Conservation (phyloP, 2,888 invertebrate species). For the Perdita meconis region DNA sequence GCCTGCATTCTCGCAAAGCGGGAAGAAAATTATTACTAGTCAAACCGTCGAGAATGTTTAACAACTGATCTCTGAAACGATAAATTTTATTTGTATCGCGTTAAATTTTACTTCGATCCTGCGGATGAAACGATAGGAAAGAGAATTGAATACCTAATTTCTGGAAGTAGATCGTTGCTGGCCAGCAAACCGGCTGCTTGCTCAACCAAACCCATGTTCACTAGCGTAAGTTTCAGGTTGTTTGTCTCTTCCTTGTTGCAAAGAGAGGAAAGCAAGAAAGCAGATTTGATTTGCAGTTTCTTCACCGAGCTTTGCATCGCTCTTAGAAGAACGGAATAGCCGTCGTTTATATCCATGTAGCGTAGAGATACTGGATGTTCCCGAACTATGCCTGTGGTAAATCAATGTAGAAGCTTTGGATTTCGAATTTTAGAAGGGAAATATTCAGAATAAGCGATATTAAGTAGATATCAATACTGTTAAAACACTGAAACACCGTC, state of each 20-base stretch:
- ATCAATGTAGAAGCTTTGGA: slow-evolving; percentile 14
- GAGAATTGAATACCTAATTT: slow-evolving; percentile 75
- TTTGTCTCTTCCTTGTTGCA: slow-evolving; percentile 82
- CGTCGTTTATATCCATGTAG: slow-evolving; percentile 88
- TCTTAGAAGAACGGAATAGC: slow-evolving; percentile 87
- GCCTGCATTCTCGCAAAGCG: slow-evolving; percentile 79
- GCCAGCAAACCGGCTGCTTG: slow-evolving; percentile 77
- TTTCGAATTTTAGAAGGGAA: too few species aligned
- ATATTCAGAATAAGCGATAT: too few species aligned
- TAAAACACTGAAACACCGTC: too few species aligned
- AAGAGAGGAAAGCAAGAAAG: slow-evolving; percentile 89
- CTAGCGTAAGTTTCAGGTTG: slow-evolving; percentile 74
- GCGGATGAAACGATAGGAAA: neutral
- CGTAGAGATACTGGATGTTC: slow-evolving; percentile 87
- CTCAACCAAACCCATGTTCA: slow-evolving; percentile 82
- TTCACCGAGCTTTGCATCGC: slow-evolving; percentile 86
- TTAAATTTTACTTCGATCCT: neutral
- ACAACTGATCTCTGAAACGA: slow-evolving; percentile 77
- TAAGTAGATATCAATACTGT: too few species aligned
- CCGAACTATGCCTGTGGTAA: slow-evolving; percentile 89
- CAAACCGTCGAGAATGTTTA: slow-evolving; percentile 77
- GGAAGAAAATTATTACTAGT: slow-evolving; percentile 76
- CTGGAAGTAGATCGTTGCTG: slow-evolving; percentile 71
- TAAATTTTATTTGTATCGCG: neutral
- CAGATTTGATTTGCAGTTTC: slow-evolving; percentile 89